phyloP scores from a whole-genome alignment of 1,140 invertebrate genomes.

The Sycophaga agraensis region DNA sequence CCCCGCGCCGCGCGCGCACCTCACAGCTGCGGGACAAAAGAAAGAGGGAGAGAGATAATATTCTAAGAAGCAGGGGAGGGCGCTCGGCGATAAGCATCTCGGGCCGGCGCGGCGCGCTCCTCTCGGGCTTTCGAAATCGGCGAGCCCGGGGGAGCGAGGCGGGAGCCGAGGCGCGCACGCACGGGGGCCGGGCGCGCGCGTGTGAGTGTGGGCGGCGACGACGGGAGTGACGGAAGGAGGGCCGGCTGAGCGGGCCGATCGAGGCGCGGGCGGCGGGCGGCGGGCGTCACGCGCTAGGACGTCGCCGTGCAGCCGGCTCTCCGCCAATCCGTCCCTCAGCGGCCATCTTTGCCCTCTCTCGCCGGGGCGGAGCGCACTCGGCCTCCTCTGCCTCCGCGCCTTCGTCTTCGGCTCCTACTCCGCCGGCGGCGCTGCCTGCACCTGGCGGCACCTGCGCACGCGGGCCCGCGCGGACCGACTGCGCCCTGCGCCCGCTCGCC shows the following conservation, averaged over 20 bases:
- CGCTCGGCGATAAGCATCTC: conserved; percentile 19
- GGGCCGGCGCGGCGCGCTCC: neutral
- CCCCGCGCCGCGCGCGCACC: too few relatives aligned
- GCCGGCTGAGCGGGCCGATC: conserved; percentile 24
- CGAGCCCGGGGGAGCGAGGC: neutral
- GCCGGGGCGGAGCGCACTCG: conserved; percentile 52
- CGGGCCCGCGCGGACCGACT: neutral
- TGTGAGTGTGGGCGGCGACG: conserved; percentile 33
- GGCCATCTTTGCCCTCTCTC: conserved; percentile 54
- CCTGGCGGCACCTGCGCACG: neutral
- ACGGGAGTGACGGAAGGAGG: conserved; percentile 35
- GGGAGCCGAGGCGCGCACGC: neutral
- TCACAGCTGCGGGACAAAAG: too few relatives aligned
- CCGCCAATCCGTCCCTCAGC: conserved; percentile 57
- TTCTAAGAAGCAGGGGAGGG: neutral
- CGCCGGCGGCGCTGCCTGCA: neutral
- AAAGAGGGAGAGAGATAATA: neutral
- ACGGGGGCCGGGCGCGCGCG: neutral
- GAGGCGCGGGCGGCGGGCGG: conserved; percentile 50
- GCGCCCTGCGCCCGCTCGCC: too few relatives aligned
- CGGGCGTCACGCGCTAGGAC: conserved; percentile 52
- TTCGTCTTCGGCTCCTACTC: conserved; percentile 7
- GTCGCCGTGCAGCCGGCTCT: conserved; percentile 41
- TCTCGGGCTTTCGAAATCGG: conserved; percentile 2
- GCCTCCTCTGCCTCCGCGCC: conserved; percentile 3